A percentile compares a stretch with the other conserved stretches of the same genome.
These are phyloP conservation scores for Zapornia atra DNA, from an alignment of 2,113 vertebrate genomes.

Conservation along the genomic window DNA sequence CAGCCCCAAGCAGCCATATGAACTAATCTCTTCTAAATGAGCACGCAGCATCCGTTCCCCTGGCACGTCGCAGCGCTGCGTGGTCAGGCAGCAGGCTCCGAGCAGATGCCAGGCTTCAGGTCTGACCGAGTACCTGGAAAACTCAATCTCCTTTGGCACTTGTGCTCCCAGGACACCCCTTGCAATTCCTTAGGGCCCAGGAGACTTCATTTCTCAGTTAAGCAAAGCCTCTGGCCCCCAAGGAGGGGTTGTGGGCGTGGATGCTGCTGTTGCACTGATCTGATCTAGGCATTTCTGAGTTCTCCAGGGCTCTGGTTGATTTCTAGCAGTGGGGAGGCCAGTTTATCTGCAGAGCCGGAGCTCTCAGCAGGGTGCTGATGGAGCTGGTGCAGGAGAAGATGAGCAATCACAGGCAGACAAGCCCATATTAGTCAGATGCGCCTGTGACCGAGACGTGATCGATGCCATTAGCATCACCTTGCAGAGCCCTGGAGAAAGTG, in stretches of 20 bases:
- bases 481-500: not conserved
- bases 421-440: not conserved
- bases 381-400: not conserved
- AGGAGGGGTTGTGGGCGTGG: fast-evolving
- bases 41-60: fast-evolving
- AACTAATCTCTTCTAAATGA: not conserved
- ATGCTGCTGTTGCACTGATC: fast-evolving
- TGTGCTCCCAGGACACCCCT: not conserved
- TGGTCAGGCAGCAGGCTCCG: not conserved
- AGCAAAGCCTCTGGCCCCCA: fast-evolving
- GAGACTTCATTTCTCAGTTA: fast-evolving
- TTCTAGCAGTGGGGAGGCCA: not conserved
- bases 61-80: fast-evolving
- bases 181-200: fast-evolving
- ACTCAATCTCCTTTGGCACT: fast-evolving
- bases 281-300: fast-evolving
- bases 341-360: not conserved
- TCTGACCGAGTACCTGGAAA: not conserved
- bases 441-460: not conserved
- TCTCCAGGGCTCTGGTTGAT: fast-evolving
- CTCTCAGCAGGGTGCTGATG: not conserved
- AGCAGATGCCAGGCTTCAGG: not conserved
- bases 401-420: constrained; percentile 23
- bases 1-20: fast-evolving
- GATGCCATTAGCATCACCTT: not conserved